These are phyloP conservation scores for Sebastes vulpes DNA, from an alignment of 2,797 vertebrate species.

Conservation along the genomic window DNA sequence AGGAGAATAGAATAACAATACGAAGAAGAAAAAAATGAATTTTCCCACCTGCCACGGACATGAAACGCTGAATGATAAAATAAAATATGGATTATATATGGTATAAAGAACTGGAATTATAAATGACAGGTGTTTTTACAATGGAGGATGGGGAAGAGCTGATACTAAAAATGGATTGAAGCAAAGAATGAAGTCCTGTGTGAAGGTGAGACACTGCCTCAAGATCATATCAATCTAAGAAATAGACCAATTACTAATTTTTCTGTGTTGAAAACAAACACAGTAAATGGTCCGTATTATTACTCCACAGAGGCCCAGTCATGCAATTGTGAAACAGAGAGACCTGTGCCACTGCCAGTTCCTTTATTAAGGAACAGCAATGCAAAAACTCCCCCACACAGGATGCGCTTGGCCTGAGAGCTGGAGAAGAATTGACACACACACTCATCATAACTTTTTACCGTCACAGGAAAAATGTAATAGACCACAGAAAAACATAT, in stretches of 20 bases:
- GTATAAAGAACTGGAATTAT: neutral
- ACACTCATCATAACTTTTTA: constrained; percentile 46
- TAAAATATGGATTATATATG: neutral
- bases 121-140: neutral
- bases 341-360: constrained; percentile 19
- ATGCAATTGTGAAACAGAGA: constrained; percentile 38
- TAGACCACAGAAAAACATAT: constrained; percentile 60
- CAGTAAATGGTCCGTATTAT: constrained; percentile 28
- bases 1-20: neutral
- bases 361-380: constrained; percentile 28
- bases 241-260: constrained; percentile 12
- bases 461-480: constrained; percentile 60
- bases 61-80: neutral
- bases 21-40: neutral
- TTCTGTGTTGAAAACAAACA: constrained; percentile 33
- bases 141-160: neutral
- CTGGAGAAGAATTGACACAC: constrained; percentile 35
- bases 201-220: constrained; percentile 8
- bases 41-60: neutral
- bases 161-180: neutral
- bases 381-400: constrained; percentile 30
- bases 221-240: constrained; percentile 9
- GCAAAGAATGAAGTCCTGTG: constrained; percentile 7
- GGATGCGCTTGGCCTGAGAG: constrained; percentile 44
- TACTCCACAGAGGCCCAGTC: constrained; percentile 16